Percentiles rank a stretch among this genome's conserved stretches.
These are phyloP conservation scores for Epizoanthus stellaris DNA, from an alignment of 92 coral and sea anemone genomes.

Conservation along the genomic window DNA sequence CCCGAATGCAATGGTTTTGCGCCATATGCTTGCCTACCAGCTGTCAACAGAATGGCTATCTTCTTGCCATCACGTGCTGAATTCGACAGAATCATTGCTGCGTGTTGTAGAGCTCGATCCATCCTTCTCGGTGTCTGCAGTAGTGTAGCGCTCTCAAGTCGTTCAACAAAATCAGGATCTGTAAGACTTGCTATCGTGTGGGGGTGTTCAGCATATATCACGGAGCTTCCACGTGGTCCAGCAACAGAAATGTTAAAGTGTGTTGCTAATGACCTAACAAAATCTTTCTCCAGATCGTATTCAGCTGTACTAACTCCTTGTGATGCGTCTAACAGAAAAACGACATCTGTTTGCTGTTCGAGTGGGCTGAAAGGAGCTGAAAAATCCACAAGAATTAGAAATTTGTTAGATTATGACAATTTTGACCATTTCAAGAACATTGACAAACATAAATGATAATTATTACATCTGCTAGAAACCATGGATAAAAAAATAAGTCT, in stretches of 20 bases:
- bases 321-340: conserved; percentile 60
- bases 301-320: conserved; percentile 50
- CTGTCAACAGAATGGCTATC: conserved; percentile 51
- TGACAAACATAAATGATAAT: too few relatives aligned
- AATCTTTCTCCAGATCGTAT: conserved; percentile 54
- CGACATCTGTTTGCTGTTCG: conserved; percentile 36
- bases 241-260: conserved; percentile 25
- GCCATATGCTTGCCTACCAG: conserved; percentile 44
- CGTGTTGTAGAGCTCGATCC: conserved; percentile 38
- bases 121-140: conserved; percentile 33
- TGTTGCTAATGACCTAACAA: conserved; percentile 48
- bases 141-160: conserved; percentile 37
- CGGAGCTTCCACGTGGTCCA: conserved; percentile 32
- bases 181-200: conserved; percentile 33
- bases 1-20: conserved; percentile 43
- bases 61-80: conserved; percentile 40
- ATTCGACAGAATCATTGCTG: conserved; percentile 25
- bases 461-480: too few relatives aligned
- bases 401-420: too few relatives aligned
- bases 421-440: too few relatives aligned
- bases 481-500: too few relatives aligned
- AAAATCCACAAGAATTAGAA: neutral
- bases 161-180: conserved; percentile 23
- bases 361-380: conserved; percentile 40
- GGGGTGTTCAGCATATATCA: conserved; percentile 34